A percentile compares a stretch with the other conserved stretches of the same genome.
Conservation (phyloP, 2,113 vertebrate genomes). For the Silurus glanis region DNA sequence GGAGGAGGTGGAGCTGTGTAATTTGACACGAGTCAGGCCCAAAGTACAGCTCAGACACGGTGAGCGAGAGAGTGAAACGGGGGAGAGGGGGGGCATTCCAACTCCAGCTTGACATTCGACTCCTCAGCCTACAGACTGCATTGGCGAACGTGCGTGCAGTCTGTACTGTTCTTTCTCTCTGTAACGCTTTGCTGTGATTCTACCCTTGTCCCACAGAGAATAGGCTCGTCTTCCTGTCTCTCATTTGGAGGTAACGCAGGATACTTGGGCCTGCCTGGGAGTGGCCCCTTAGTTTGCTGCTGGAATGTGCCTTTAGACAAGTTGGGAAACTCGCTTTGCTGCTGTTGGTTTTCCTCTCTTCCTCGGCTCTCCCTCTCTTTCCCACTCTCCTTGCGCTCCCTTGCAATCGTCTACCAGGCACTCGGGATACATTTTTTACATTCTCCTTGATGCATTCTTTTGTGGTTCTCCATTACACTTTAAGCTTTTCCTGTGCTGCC, state of each 20-base stretch:
- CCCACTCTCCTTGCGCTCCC: constrained; percentile 20
- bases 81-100: constrained; percentile 38
- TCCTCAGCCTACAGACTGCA: constrained; percentile 50
- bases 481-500: constrained; percentile 8
- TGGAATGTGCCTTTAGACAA: constrained; percentile 45
- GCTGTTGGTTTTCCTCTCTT: constrained; percentile 25
- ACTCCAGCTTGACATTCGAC: constrained; percentile 50
- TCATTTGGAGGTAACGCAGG: constrained; percentile 11
- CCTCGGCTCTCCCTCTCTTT: not conserved
- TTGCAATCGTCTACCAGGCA: constrained; percentile 1
- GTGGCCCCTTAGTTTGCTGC: constrained; percentile 52
- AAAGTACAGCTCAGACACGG: constrained; percentile 58
- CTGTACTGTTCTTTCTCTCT: constrained; percentile 29
- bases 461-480: not conserved
- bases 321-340: constrained; percentile 30
- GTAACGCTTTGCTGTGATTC: constrained; percentile 5
- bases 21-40: constrained; percentile 64
- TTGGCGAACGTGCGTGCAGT: constrained; percentile 33
- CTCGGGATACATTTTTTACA: constrained; percentile 41
- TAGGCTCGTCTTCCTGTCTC: not conserved
- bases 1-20: constrained; percentile 59
- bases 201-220: not conserved
- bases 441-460: not conserved
- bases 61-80: constrained; percentile 43
- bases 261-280: constrained; percentile 48